Conservation (phyloP, 2,113 vertebrate genomes). For the Nothocercus julius region DNA sequence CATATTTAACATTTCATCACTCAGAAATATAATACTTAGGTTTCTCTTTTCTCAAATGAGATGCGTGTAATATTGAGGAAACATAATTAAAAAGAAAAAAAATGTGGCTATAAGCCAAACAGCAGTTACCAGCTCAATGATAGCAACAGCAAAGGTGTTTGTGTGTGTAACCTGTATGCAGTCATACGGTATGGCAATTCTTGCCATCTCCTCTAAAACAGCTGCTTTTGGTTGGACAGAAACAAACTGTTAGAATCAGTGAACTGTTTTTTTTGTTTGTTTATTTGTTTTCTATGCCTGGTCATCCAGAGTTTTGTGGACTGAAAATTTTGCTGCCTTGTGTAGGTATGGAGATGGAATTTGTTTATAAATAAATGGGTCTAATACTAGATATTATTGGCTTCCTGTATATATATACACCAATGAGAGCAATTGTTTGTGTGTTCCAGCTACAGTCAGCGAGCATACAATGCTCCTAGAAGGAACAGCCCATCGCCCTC, state of each 20-base stretch:
- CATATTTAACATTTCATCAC: background rate
- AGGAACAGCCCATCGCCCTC: slow-evolving; percentile 86
- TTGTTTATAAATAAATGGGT: background rate
- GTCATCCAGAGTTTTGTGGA: background rate
- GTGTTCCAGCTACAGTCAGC: slow-evolving; percentile 88
- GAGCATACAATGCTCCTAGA: slow-evolving; percentile 98
- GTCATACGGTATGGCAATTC: background rate
- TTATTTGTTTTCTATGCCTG: too few species aligned
- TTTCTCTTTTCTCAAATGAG: background rate
- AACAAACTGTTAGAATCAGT: background rate
- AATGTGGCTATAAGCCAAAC: background rate
- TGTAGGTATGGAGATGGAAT: background rate
- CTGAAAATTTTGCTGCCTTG: background rate
- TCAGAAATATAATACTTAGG: background rate
- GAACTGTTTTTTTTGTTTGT: background rate
- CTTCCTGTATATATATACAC: background rate
- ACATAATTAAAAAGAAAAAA: background rate
- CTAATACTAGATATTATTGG: background rate
- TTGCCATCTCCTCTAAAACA: background rate
- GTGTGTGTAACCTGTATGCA: background rate
- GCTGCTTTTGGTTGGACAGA: background rate
- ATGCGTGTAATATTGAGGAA: background rate
- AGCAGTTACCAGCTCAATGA: background rate
- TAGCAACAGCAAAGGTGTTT: background rate
- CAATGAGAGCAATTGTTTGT: background rate